These are phyloP conservation scores for Molorchus minor DNA, from an alignment of 2,888 invertebrate species.

Conservation along the genomic window DNA sequence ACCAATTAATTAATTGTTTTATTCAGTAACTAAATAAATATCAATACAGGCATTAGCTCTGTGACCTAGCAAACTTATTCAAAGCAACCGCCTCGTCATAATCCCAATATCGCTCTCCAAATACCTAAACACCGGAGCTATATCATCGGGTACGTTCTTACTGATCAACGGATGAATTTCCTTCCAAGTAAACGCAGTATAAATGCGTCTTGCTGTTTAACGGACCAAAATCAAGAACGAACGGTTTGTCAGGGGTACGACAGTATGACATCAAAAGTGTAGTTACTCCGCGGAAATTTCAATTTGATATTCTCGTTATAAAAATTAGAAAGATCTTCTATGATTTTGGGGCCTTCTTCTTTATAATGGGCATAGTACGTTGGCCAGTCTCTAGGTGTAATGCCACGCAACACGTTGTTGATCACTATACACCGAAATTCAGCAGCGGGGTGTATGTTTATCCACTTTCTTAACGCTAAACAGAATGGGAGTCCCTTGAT, in stretches of 20 bases:
- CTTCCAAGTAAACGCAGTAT: constrained; percentile 59
- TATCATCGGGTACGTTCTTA: constrained; percentile 51
- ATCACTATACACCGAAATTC: constrained; percentile 60
- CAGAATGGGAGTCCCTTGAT: constrained; percentile 51
- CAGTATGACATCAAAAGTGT: constrained; percentile 56
- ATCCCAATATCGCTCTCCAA: constrained; percentile 58
- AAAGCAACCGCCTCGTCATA: constrained; percentile 51
- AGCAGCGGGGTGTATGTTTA: constrained; percentile 59
- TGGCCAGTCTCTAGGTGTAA: constrained; percentile 60
- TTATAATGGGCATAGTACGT: constrained; percentile 58
- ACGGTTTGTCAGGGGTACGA: constrained; percentile 52
- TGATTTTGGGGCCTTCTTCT: constrained; percentile 55
- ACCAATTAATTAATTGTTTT: no score
- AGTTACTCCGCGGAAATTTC: constrained; percentile 53
- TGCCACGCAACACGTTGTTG: constrained; percentile 56
- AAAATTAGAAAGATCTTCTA: constrained; percentile 52
- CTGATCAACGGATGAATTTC: constrained; percentile 57
- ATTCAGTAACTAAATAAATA: no score
- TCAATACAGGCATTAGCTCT: no score
- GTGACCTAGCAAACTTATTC: constrained; percentile 36
- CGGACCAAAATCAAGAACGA: constrained; percentile 56
- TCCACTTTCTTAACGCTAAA: constrained; percentile 57
- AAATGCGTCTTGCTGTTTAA: constrained; percentile 56
- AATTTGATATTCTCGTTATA: constrained; percentile 51
- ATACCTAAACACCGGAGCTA: constrained; percentile 58